These are phyloP conservation scores for Fistularia tabacaria DNA, from an alignment of 2,797 vertebrate species.

Conservation along the genomic window DNA sequence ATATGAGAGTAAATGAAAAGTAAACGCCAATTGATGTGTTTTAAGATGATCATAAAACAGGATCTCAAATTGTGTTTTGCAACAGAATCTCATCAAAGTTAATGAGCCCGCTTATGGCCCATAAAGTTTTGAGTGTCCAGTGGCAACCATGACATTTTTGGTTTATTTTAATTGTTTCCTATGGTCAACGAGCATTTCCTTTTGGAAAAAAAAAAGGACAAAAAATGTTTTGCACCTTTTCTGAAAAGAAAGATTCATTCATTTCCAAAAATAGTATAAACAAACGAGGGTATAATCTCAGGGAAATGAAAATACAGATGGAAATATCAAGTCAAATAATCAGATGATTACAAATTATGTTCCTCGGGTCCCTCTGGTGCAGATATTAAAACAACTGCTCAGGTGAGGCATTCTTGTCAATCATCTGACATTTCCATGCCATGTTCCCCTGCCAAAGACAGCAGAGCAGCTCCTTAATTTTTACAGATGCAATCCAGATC, in stretches of 20 bases:
- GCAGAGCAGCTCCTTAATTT: constrained; percentile 33
- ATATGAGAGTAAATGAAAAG: too few relatives aligned
- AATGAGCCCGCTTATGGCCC: too few relatives aligned
- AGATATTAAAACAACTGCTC: constrained; percentile 13
- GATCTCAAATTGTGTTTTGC: not conserved
- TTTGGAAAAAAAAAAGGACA: too few relatives aligned
- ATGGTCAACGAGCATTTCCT: too few relatives aligned
- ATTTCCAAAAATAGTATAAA: too few relatives aligned
- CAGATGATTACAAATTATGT: constrained; percentile 13
- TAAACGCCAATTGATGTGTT: not conserved
- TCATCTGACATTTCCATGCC: constrained; percentile 10
- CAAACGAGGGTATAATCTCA: too few relatives aligned
- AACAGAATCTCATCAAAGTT: not conserved
- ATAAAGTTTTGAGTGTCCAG: too few relatives aligned
- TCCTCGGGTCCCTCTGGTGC: constrained; percentile 1
- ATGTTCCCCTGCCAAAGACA: constrained; percentile 40
- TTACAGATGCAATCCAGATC: constrained; percentile 52
- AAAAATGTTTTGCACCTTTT: too few relatives aligned
- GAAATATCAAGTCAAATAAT: constrained; percentile 11
- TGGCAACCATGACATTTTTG: too few relatives aligned
- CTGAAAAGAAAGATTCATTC: too few relatives aligned
- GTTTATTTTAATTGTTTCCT: too few relatives aligned
- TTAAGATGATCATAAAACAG: not conserved
- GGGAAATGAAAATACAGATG: not conserved
- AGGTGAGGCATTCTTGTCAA: constrained; percentile 47